A percentile compares a stretch with the other conserved stretches of the same genome.
Evolutionary conservation across 2,113 vertebrate genomes (phyloP).

Genomic region (Martes martes): DNA sequence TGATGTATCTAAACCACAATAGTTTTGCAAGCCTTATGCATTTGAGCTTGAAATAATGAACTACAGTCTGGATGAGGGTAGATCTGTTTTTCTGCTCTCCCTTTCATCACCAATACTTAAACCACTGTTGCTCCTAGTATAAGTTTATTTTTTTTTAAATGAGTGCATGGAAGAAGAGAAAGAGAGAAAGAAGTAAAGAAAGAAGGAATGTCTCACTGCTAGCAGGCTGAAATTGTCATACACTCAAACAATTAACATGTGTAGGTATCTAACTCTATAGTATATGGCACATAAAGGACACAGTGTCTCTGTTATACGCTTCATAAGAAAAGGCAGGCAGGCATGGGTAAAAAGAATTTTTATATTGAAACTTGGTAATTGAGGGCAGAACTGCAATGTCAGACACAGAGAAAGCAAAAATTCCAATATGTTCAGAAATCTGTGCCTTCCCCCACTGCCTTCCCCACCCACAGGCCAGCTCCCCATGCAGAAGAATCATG

Average conservation of each 20-base stretch:
- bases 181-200: neutral
- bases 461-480: neutral
- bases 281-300: neutral
- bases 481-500: neutral
- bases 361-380: neutral
- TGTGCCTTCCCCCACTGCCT: neutral
- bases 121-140: neutral
- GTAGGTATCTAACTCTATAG: neutral
- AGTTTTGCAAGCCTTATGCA: rapidly evolving
- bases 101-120: neutral
- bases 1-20: neutral
- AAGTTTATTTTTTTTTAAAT: neutral
- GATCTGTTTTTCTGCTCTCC: neutral
- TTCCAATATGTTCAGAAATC: neutral
- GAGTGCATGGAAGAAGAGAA: neutral
- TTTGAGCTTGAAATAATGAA: neutral
- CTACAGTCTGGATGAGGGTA: too few species aligned
- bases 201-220: neutral
- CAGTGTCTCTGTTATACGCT: neutral
- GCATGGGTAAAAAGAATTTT: neutral
- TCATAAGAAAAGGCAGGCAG: neutral
- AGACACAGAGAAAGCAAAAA: neutral
- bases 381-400: neutral
- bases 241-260: neutral
- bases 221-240: neutral